phyloP scores from a whole-genome alignment of 1,140 invertebrate species.

The Odontomachus brunneus region DNA sequence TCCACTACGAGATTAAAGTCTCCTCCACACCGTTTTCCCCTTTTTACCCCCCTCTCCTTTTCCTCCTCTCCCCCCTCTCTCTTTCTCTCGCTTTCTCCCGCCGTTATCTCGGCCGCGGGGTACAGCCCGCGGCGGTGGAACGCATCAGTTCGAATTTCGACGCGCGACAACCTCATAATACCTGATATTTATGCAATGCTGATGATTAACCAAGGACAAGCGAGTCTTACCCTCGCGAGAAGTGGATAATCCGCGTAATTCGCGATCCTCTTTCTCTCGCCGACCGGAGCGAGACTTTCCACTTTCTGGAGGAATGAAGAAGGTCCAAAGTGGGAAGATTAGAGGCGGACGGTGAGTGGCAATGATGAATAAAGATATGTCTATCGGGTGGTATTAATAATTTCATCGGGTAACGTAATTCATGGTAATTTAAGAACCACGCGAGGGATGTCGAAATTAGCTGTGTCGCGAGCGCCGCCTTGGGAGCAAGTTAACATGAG shows the following conservation, averaged over 20 bases:
- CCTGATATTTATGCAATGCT: constrained; percentile 56
- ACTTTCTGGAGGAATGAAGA: too few species aligned
- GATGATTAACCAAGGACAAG: constrained; percentile 47
- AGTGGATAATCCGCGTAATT: constrained; percentile 52
- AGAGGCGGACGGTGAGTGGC: neutral
- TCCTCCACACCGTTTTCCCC: constrained; percentile 60
- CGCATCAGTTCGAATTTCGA: constrained; percentile 46
- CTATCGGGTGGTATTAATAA: constrained; percentile 5
- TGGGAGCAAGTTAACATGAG: constrained; percentile 42
- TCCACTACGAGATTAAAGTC: constrained; percentile 68
- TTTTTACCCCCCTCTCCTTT: neutral
- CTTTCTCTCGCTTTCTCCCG: constrained; percentile 1
- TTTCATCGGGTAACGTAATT: constrained; percentile 20
- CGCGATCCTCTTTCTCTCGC: neutral
- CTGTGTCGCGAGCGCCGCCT: constrained; percentile 31
- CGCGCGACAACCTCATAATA: constrained; percentile 61
- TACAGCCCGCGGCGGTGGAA: constrained; percentile 43
- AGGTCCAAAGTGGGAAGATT: neutral
- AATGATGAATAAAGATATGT: constrained; percentile 19
- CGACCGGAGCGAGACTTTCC: neutral
- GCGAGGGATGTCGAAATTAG: constrained; percentile 33
- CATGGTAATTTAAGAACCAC: constrained; percentile 24
- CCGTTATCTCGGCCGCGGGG: constrained; percentile 5
- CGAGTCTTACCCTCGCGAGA: constrained; percentile 11
- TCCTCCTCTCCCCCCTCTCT: neutral